phyloP scores from a whole-genome alignment of 2,797 vertebrate species.

The Chromobotia macracanthus region DNA sequence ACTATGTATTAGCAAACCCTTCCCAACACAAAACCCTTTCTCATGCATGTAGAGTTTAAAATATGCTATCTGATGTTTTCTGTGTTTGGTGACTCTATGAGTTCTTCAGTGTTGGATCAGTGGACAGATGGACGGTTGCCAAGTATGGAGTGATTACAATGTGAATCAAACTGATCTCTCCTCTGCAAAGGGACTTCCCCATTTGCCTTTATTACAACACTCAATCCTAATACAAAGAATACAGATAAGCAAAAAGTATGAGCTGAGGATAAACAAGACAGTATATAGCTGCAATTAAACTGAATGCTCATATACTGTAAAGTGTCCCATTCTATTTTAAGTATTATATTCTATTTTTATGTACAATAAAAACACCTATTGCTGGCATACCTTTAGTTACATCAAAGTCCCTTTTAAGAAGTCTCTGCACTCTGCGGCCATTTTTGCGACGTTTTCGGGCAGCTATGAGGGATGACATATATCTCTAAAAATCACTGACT shows the following conservation, averaged over 20 bases:
- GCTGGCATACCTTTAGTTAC: neutral
- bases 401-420: too few relatives aligned
- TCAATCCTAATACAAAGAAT: conserved; percentile 28
- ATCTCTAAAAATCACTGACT: too few relatives aligned
- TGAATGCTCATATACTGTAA: neutral
- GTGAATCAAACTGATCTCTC: conserved; percentile 57
- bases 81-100: conserved; percentile 19
- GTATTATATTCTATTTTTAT: too few relatives aligned
- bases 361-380: too few relatives aligned
- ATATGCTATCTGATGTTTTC: conserved; percentile 2
- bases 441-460: too few relatives aligned
- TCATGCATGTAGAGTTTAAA: neutral
- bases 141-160: conserved; percentile 45
- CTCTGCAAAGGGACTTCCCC: conserved; percentile 46
- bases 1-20: conserved; percentile 14
- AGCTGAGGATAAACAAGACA: neutral
- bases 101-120: conserved; percentile 23
- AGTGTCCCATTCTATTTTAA: neutral
- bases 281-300: neutral
- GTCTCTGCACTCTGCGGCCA: too few relatives aligned
- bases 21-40: conserved; percentile 18
- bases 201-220: conserved; percentile 42
- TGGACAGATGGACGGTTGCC: neutral
- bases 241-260: conserved; percentile 3
- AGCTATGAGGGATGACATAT: too few relatives aligned